A percentile compares a stretch with the other conserved stretches of the same genome.
Evolutionary conservation across 2,113 vertebrate species (phyloP).

Genomic region (Lycaon pictus): DNA sequence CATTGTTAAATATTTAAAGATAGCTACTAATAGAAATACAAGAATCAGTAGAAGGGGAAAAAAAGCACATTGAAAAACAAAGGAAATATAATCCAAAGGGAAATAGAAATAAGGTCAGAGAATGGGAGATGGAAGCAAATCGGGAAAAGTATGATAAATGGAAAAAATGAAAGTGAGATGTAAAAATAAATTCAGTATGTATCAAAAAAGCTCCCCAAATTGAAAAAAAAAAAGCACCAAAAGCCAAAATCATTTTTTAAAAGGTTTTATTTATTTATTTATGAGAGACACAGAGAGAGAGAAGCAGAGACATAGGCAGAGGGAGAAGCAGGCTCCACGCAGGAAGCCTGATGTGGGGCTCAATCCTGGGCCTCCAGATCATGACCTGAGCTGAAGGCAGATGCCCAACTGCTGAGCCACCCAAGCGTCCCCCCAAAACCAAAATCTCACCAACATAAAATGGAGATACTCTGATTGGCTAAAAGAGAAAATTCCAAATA

Average conservation of each 20-base stretch:
- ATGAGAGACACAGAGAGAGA: too few species aligned
- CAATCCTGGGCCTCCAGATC: too few species aligned
- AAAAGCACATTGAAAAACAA: neutral
- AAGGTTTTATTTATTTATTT: too few species aligned
- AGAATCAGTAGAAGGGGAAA: neutral
- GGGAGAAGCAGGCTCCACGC: too few species aligned
- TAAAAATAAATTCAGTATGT: constrained; percentile 5
- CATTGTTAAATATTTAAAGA: neutral
- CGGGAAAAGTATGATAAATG: neutral
- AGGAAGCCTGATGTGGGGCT: too few species aligned
- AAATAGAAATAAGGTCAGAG: neutral
- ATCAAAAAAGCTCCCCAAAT: neutral
- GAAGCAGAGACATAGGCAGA: too few species aligned
- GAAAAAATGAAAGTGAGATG: neutral
- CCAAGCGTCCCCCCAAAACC: neutral
- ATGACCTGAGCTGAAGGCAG: too few species aligned
- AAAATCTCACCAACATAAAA: neutral
- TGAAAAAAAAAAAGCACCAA: neutral
- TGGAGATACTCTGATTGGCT: neutral
- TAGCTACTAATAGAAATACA: constrained; percentile 7
- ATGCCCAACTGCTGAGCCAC: too few species aligned
- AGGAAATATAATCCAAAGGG: neutral
- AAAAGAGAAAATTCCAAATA: constrained; percentile 4
- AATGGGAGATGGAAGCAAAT: neutral
- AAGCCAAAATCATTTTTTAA: too few species aligned